These are phyloP conservation scores for Psix sp. DNA, from an alignment of 1,140 invertebrate species.

Conservation along the genomic window DNA sequence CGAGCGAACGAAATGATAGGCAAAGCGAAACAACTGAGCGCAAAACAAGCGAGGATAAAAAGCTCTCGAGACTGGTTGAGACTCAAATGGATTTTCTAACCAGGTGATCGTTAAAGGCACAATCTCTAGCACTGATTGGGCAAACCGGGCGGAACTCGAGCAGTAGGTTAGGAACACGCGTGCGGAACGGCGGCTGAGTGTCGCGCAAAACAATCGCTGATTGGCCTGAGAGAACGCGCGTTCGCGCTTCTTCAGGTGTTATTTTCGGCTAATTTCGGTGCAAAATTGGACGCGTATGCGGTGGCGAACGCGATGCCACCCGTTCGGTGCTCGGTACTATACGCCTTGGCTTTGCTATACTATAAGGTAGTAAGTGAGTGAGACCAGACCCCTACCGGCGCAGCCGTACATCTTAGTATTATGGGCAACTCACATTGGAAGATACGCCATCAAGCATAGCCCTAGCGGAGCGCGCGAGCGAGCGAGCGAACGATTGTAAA, in stretches of 20 bases:
- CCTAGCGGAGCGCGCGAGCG: constrained; percentile 81
- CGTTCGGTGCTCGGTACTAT: constrained; percentile 70
- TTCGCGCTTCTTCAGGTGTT: constrained; percentile 19
- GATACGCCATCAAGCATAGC: constrained; percentile 87
- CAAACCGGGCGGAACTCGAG: constrained; percentile 10
- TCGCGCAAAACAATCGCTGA: constrained; percentile 7
- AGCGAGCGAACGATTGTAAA: constrained; percentile 81
- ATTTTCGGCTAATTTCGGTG: constrained; percentile 34
- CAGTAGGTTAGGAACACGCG: constrained; percentile 31
- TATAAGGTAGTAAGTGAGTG: constrained; percentile 74
- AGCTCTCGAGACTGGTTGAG: not conserved
- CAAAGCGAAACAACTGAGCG: not conserved
- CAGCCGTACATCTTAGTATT: constrained; percentile 86
- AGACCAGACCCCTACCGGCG: constrained; percentile 79
- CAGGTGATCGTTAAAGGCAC: constrained; percentile 10
- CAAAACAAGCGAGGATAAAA: not conserved
- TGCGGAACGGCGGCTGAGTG: constrained; percentile 7
- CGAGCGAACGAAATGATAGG: not conserved
- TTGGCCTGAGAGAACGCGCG: constrained; percentile 9
- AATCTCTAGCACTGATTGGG: constrained; percentile 22
- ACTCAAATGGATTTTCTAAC: constrained; percentile 13
- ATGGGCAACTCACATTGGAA: constrained; percentile 87
- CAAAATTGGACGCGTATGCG: constrained; percentile 52
- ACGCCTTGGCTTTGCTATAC: constrained; percentile 75
- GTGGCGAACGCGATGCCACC: constrained; percentile 67